Conservation (phyloP, 2,888 invertebrate genomes). For the Caenorhabditis parvicauda region DNA sequence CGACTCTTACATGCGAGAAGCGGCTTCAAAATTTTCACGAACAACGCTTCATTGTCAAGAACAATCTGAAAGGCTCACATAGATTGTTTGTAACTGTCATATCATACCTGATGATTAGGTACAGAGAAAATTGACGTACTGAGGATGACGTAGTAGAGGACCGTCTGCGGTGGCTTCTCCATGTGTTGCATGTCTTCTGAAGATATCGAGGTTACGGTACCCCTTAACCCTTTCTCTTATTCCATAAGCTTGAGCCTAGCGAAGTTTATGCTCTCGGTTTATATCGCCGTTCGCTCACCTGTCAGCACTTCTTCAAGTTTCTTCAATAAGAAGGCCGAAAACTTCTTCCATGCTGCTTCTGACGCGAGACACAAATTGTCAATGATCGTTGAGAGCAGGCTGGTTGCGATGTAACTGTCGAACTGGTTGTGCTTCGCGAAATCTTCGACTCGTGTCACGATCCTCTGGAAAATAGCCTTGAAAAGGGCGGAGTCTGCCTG, state of each 20-base stretch:
- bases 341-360: constrained; percentile 10
- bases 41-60: constrained; percentile 22
- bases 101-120: too few species aligned
- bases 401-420: constrained; percentile 20
- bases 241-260: too few species aligned
- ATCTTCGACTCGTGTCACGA: constrained; percentile 17
- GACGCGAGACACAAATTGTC: constrained; percentile 12
- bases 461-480: constrained; percentile 4
- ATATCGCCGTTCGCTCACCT: constrained; percentile 10
- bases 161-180: constrained; percentile 13
- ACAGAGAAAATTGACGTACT: constrained; percentile 12
- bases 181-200: constrained; percentile 18
- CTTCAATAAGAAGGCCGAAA: constrained; percentile 15
- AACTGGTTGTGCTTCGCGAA: constrained; percentile 20
- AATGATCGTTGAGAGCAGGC: constrained; percentile 16
- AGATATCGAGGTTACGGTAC: too few species aligned
- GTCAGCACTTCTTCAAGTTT: constrained; percentile 23
- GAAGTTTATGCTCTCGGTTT: background rate
- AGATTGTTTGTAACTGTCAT: too few species aligned
- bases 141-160: constrained; percentile 25
- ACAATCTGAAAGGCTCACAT: constrained; percentile 2
- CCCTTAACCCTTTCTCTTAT: too few species aligned
- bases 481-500: too few species aligned
- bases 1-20: constrained; percentile 21
- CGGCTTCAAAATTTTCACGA: constrained; percentile 18